A percentile compares a stretch with the other conserved stretches of the same genome.
Evolutionary conservation across 2,113 vertebrate species (phyloP).

Genomic region (Rattus norvegicus): DNA sequence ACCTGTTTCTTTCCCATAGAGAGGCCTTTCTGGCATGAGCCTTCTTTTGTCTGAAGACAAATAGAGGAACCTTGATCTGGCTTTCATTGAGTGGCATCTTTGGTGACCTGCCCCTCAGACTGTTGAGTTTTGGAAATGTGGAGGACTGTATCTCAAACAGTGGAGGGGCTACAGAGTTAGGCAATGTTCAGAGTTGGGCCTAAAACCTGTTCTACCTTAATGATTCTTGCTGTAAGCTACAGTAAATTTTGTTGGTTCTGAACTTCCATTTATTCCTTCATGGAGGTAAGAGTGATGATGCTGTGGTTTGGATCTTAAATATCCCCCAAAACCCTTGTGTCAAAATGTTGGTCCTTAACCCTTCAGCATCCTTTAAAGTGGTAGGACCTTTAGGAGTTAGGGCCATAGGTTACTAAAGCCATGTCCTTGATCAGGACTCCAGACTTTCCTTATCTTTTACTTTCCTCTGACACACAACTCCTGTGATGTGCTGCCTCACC

Average conservation of each 20-base stretch:
- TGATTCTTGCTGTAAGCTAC: not conserved
- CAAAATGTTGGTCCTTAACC: not conserved
- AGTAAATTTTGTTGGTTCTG: not conserved
- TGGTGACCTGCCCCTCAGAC: not conserved
- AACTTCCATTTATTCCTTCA: not conserved
- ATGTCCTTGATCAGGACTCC: too few species aligned
- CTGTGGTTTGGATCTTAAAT: not conserved
- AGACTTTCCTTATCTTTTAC: not conserved
- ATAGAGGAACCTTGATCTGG: not conserved
- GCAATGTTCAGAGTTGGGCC: not conserved
- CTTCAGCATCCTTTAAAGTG: not conserved
- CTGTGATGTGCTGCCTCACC: not conserved
- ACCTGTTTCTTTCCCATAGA: not conserved
- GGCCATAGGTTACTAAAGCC: not conserved
- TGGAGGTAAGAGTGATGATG: fast-evolving
- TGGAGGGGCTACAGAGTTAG: not conserved
- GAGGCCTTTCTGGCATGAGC: not conserved
- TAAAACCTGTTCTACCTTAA: not conserved
- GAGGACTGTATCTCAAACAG: not conserved
- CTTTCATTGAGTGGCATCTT: not conserved
- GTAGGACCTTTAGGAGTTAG: not conserved
- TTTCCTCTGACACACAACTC: not conserved
- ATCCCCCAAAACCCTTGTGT: too few species aligned
- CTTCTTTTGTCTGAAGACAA: not conserved
- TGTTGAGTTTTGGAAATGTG: not conserved